Percentiles rank a stretch among this genome's conserved stretches.
Conservation (phyloP, 2,113 vertebrate species). For the Rhagologus leucostigma region DNA sequence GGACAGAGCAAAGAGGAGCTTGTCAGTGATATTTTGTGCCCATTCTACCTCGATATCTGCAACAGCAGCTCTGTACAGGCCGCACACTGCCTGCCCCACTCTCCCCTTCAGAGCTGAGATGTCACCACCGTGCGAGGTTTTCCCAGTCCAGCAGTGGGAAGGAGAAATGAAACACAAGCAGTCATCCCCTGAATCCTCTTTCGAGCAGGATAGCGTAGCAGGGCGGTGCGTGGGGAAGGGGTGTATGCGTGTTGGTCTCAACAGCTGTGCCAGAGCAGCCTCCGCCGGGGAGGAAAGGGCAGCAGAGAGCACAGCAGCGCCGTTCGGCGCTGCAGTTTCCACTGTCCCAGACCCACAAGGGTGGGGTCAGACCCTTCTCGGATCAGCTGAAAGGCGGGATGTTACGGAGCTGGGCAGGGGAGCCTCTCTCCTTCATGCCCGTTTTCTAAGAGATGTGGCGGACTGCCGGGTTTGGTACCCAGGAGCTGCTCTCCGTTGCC, state of each 20-base stretch:
- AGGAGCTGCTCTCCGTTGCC: not conserved
- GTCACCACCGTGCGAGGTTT: not conserved
- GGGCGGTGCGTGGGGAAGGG: not conserved
- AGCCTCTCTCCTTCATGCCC: not conserved
- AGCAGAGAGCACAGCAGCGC: not conserved
- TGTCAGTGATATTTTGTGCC: not conserved
- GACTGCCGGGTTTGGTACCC: not conserved
- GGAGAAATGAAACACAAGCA: not conserved
- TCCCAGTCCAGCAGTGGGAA: not conserved
- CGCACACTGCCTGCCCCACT: not conserved
- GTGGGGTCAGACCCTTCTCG: not conserved
- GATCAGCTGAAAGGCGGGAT: not conserved
- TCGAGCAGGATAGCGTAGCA: not conserved
- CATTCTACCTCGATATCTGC: not conserved
- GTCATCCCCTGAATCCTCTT: not conserved
- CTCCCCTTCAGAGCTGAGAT: not conserved
- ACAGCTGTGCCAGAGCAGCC: not conserved
- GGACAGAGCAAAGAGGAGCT: not conserved
- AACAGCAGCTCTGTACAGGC: not conserved
- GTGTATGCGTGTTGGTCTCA: accelerated
- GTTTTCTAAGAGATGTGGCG: not conserved
- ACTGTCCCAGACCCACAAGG: not conserved
- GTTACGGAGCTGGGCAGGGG: not conserved
- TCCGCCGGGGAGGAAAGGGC: not conserved
- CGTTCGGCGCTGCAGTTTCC: not conserved